Conservation (phyloP, 1,140 invertebrate species). For the Nephila pilipes region DNA sequence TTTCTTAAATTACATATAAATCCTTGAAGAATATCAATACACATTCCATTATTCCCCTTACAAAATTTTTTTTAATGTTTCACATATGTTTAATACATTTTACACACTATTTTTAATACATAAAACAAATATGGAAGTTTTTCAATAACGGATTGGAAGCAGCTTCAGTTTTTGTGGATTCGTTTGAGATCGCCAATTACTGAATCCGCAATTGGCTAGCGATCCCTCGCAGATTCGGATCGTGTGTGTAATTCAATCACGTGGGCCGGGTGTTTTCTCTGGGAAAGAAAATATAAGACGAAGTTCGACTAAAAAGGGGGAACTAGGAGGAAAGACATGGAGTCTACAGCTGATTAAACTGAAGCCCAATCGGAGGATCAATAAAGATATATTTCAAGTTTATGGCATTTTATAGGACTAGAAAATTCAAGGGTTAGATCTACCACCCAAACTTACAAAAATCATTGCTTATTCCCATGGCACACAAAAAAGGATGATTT, state of each 20-base stretch:
- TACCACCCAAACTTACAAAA: neutral
- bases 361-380: neutral
- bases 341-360: slow-evolving; percentile 47
- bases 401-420: slow-evolving; percentile 11
- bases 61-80: no score
- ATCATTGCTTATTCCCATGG: no score
- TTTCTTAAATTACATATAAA: no score
- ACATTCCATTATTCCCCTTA: no score
- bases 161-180: no score
- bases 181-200: neutral
- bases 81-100: no score
- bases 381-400: neutral
- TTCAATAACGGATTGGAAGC: no score
- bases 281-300: slow-evolving; percentile 50
- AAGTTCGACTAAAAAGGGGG: slow-evolving; percentile 35
- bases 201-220: neutral
- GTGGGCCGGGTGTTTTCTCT: slow-evolving; percentile 65
- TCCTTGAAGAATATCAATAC: no score
- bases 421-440: neutral
- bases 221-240: neutral
- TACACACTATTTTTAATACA: no score
- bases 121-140: no score
- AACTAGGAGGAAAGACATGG: slow-evolving; percentile 16
- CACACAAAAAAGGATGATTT: no score
- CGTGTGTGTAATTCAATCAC: slow-evolving; percentile 72